Conservation (phyloP, 2,113 vertebrate genomes). For the Rattus rattus region DNA sequence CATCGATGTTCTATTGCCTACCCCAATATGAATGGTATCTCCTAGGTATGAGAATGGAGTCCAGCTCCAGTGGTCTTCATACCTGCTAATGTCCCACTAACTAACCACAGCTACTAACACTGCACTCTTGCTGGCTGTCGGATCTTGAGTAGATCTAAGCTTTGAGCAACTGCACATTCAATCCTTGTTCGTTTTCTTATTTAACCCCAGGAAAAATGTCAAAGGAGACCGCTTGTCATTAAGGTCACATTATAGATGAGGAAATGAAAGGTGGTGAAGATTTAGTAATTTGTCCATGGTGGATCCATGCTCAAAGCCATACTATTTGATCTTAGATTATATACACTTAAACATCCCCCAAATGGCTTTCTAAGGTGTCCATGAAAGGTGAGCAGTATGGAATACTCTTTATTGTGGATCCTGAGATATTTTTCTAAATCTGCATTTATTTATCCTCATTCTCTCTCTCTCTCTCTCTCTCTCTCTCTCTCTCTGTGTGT, state of each 20-base stretch:
- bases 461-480: too few species aligned
- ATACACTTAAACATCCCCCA: background rate
- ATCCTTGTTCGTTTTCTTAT: background rate
- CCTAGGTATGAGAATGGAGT: background rate
- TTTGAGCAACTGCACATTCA: background rate
- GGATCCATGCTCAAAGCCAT: background rate
- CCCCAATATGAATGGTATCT: background rate
- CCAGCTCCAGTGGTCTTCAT: background rate
- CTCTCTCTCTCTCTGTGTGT: background rate
- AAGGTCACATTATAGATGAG: background rate
- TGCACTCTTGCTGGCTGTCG: background rate
- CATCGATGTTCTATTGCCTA: background rate
- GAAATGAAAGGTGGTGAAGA: background rate
- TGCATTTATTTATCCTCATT: background rate
- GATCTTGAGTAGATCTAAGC: background rate
- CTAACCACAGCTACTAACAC: background rate
- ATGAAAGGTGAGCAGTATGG: background rate
- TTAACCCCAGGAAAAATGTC: background rate
- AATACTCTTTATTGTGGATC: background rate
- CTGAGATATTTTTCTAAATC: background rate
- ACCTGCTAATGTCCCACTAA: background rate
- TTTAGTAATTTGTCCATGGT: background rate
- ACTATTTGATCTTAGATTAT: background rate
- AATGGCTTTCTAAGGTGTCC: background rate
- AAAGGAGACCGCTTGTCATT: background rate